These are phyloP conservation scores for Phaonia tiefii DNA, from an alignment of 2,888 invertebrate species.

Conservation along the genomic window DNA sequence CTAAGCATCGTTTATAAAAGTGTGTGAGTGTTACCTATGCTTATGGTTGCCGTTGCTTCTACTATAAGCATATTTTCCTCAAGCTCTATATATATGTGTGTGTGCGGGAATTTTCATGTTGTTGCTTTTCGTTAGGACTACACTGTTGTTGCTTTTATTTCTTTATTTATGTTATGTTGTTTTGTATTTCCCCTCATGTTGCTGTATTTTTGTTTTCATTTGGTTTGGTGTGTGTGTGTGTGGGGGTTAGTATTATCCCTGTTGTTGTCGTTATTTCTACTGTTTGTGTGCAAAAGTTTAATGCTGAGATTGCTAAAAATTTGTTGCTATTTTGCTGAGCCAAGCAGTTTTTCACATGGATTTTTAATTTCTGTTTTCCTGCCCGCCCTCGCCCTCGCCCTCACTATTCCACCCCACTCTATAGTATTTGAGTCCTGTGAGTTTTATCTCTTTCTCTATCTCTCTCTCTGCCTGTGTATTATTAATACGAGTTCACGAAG, in stretches of 20 bases:
- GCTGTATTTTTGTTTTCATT: constrained; percentile 39
- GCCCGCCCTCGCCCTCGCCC: background rate
- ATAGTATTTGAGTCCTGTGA: too few species aligned
- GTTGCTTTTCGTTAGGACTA: constrained; percentile 8
- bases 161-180: constrained; percentile 30
- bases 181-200: constrained; percentile 34
- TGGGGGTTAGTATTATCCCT: too few species aligned
- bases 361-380: constrained; percentile 26
- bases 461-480: constrained; percentile 20
- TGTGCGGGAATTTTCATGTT: constrained; percentile 36
- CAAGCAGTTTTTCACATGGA: constrained; percentile 24
- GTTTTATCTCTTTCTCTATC: too few species aligned
- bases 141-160: constrained; percentile 21
- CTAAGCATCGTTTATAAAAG: too few species aligned
- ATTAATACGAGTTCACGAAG: constrained; percentile 36
- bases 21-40: background rate
- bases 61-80: constrained; percentile 28
- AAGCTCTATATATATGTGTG: constrained; percentile 14
- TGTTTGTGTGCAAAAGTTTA: constrained; percentile 15
- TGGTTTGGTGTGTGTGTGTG: background rate
- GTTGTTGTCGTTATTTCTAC: constrained; percentile 26
- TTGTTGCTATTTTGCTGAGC: constrained; percentile 36
- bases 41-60: too few species aligned
- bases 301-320: constrained; percentile 40
- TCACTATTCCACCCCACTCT: too few species aligned